A percentile compares a stretch with the other conserved stretches of the same genome.
These are phyloP conservation scores for Xestoiulus laeticollis DNA, from an alignment of 2,888 invertebrate genomes.

Conservation along the genomic window DNA sequence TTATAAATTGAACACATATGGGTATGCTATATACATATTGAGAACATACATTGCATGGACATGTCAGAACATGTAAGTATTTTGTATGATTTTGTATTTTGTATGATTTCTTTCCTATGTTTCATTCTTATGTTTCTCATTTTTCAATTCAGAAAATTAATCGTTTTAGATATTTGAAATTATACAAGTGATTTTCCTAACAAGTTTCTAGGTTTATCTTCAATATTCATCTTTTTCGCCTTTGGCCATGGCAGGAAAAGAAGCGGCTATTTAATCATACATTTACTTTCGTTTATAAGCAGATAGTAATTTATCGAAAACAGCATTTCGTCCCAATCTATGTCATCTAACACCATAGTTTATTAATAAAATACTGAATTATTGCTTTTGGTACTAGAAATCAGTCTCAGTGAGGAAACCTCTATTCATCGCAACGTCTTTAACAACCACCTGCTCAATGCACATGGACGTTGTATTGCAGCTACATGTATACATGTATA, in stretches of 20 bases:
- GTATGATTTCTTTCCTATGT: no score
- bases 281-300: not conserved
- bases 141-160: no score
- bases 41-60: no score
- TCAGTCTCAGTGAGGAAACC: not conserved
- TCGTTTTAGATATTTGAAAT: not conserved
- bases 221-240: not conserved
- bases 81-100: no score
- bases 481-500: no score
- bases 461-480: not conserved
- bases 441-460: constrained; percentile 19
- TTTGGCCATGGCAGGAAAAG: not conserved
- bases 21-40: no score
- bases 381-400: not conserved
- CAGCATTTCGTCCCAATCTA: constrained; percentile 31
- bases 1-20: no score
- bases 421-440: not conserved
- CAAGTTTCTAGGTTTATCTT: not conserved
- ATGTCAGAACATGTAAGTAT: no score
- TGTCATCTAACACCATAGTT: constrained; percentile 10
- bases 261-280: not conserved
- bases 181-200: not conserved
- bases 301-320: constrained; percentile 19
- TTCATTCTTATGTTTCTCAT: no score
- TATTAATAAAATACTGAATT: constrained; percentile 9